Conservation (phyloP, 2,113 vertebrate genomes). For the Rousettus leschenaultii region DNA sequence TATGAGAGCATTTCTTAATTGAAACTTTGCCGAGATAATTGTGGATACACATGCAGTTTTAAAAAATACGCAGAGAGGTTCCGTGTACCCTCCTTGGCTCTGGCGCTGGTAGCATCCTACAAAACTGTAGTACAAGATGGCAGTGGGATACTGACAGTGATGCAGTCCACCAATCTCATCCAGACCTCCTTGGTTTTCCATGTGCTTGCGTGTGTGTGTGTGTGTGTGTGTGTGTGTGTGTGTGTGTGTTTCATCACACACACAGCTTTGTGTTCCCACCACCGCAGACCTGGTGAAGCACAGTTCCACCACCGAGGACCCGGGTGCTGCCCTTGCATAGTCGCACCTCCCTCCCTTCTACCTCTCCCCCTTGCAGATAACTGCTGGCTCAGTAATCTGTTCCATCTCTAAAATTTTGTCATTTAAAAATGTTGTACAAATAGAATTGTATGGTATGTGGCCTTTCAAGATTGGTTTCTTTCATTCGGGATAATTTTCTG, state of each 20-base stretch:
- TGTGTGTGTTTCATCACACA: not conserved
- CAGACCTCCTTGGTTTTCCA: not conserved
- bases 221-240: too few species aligned
- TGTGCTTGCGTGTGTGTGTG: fast-evolving
- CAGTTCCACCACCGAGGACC: fast-evolving
- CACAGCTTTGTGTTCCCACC: fast-evolving
- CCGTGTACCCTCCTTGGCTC: fast-evolving
- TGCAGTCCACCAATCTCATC: not conserved
- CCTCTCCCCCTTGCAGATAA: not conserved
- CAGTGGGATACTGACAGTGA: too few species aligned
- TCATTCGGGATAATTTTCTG: not conserved
- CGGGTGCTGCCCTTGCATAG: fast-evolving
- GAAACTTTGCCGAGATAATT: not conserved
- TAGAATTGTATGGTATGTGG: not conserved
- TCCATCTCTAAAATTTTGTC: not conserved
- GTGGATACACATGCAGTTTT: not conserved
- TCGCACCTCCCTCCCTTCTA: not conserved
- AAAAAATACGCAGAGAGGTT: not conserved
- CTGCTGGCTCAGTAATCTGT: not conserved
- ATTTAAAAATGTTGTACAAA: not conserved
- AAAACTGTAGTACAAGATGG: not conserved
- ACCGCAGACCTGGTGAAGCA: too few species aligned
- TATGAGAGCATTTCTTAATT: not conserved
- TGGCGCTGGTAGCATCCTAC: not conserved
- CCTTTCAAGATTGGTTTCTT: not conserved